A percentile compares a stretch with the other conserved stretches of the same genome.
These are phyloP conservation scores for Platycnemis pennipes DNA, from an alignment of 2,888 invertebrate species.

Conservation along the genomic window DNA sequence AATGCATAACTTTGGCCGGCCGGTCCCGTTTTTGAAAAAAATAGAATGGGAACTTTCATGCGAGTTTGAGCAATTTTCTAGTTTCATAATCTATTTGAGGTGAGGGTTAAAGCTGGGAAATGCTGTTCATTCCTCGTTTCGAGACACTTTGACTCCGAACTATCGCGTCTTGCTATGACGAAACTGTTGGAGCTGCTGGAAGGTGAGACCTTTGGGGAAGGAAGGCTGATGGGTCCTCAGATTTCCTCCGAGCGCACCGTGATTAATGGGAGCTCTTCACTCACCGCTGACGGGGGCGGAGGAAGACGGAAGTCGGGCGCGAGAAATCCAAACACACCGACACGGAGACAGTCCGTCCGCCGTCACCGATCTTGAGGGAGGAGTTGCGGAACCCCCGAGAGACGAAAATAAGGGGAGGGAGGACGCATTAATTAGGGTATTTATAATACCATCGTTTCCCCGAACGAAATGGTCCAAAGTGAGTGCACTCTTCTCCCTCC, in stretches of 20 bases:
- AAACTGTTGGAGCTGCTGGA: neutral
- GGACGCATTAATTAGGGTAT: neutral
- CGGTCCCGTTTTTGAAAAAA: too few relatives aligned
- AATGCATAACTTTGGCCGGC: too few relatives aligned
- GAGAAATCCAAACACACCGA: neutral
- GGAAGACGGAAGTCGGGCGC: neutral
- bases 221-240: neutral
- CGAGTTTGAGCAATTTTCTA: too few relatives aligned
- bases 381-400: neutral
- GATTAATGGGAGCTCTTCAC: slow-evolving; percentile 9
- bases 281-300: neutral
- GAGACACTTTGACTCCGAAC: too few relatives aligned
- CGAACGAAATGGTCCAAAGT: neutral
- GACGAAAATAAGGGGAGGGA: neutral
- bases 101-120: too few relatives aligned
- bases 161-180: neutral
- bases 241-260: neutral
- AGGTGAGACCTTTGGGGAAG: neutral
- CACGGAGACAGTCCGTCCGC: neutral
- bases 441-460: neutral
- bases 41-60: too few relatives aligned
- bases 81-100: too few relatives aligned
- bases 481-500: neutral
- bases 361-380: neutral
- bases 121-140: too few relatives aligned